Percentiles rank a stretch among this genome's conserved stretches.
Conservation (phyloP, 2,797 vertebrate genomes). For the Avahi laniger region DNA sequence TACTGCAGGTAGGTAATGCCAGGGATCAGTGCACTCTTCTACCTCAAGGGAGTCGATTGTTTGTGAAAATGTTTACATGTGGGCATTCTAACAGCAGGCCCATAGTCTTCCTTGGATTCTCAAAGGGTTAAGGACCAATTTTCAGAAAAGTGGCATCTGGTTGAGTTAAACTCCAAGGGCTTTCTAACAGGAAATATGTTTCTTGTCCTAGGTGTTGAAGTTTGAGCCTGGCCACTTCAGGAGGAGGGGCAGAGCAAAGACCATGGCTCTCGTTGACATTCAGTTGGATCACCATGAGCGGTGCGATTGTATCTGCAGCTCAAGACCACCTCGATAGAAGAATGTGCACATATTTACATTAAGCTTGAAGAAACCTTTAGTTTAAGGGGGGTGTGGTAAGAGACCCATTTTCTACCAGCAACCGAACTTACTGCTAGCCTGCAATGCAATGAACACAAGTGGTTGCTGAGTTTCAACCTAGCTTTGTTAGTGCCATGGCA, state of each 20-base stretch:
- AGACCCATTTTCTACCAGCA: slow-evolving; percentile 68
- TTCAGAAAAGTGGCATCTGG: not conserved
- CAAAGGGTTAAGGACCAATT: not conserved
- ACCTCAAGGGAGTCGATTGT: not conserved
- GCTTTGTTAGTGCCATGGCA: slow-evolving; percentile 76
- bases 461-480: slow-evolving; percentile 71
- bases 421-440: slow-evolving; percentile 77
- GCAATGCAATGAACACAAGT: slow-evolving; percentile 77
- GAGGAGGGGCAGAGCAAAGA: slow-evolving; percentile 85
- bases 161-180: rapidly evolving
- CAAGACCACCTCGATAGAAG: slow-evolving; percentile 93
- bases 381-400: slow-evolving; percentile 72
- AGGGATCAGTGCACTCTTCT: not conserved
- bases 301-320: slow-evolving; percentile 94
- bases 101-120: not conserved
- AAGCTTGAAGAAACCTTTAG: slow-evolving; percentile 63
- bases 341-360: not conserved
- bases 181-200: slow-evolving; percentile 68
- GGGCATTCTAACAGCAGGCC: not conserved
- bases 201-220: slow-evolving; percentile 92
- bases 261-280: slow-evolving; percentile 93
- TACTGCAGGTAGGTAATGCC: too few relatives aligned
- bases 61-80: not conserved
- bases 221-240: slow-evolving; percentile 87
- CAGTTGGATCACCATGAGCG: slow-evolving; percentile 95